Base-by-base conservation (phyloP, 2,113 vertebrate genomes). In the Glaucidium brasilianum region DNA sequence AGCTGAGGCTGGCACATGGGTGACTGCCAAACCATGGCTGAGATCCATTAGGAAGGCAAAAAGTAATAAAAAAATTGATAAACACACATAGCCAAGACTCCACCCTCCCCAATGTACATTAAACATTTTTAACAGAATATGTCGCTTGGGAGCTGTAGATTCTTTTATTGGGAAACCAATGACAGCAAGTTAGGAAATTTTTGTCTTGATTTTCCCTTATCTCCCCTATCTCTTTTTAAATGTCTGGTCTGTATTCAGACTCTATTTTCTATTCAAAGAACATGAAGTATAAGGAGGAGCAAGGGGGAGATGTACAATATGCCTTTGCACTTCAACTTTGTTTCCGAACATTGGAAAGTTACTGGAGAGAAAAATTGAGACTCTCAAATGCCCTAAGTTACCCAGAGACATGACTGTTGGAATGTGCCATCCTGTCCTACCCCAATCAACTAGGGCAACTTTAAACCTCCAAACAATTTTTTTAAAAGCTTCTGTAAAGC, bases 41-140 rank as follows among this genome's bases (percentile, higher is more conserved):
- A 29, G 10, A 66, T 17, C 35, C 56, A 29, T 0, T 26, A 32
- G 58, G 69, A 77, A 35, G 18, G 41, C 55, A 81, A 37, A 43
- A 1, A 15, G 30, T 6, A 17, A 21, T 12, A n/a, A 67, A 55
- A 59, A 63, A 15, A 58, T 25, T 17, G 30, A 43, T 63, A 77
- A 92, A 62, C 26, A 47, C 30, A 32, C 0, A 4, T 0, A 53
- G 56, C 8, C 12, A 16, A 26, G 35, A 58, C 27, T 55, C n/a
- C 32, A 10, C 16, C 14, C 6, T 41, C 21, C 13, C 5, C 1
- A 1, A 9, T 4, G 25, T 18, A 45, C 11, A 5, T 50, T 11
- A 37, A 5, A 16, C 8, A 12, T 50, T 63, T 84, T 77, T 53
- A 80, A 76, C 4, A 59, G n/a, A 77, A 30, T 20, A 50, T 1